Base-by-base conservation (phyloP, 2,113 vertebrate genomes). In the Physeter macrocephalus region DNA sequence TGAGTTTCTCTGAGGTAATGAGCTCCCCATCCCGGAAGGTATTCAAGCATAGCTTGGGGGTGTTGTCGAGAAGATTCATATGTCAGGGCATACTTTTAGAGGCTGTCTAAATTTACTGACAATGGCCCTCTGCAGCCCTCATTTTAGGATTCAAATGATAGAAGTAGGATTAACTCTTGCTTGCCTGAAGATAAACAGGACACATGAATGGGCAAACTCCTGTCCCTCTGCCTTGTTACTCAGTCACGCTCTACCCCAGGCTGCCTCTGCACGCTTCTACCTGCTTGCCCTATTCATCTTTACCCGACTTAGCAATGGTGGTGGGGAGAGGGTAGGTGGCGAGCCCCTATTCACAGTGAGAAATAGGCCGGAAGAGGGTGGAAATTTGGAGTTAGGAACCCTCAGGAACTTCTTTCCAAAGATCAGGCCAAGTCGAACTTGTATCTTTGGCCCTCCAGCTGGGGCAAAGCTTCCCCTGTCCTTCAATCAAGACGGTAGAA, bases 1-100 rank as follows among this genome's bases (percentile, higher is more conserved):
- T 89, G 62, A 80, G 62, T 83, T 88, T 96, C 95, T 92, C 59
- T 29, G 39, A 88, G 66, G 81, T 78, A 90, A 97, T 62, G 91
- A 96, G 88, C 94, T 92, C 85, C 46, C 62, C 29, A 59, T 86
- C 64, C 86, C 15, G 1, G 96, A 94, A 97, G 78, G 86, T 67
- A 89, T 87, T 62, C 67, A 78, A 96, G 82, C 36, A 36, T 31
- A 80, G 34, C 67, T 86, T 78, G 29, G 64, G 54, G 69, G 90
- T 62, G 46, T n/a, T 86, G 66, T n/a, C 0, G 1, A 88, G 62
- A 95, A 94, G 72, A 67, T 54, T 81, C 77, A 29, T 43, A 31
- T 25, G 54, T 71, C 27, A 25, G 66, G 54, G 29, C 20, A 27
- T 39, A 84, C 80, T 89, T 88, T 82, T 46, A 85, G 78, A 74